Evolutionary conservation across 2,888 invertebrate genomes (phyloP), one percentile per base, ranked within the genome.

Genomic region (Scrobipalpa costella): DNA sequence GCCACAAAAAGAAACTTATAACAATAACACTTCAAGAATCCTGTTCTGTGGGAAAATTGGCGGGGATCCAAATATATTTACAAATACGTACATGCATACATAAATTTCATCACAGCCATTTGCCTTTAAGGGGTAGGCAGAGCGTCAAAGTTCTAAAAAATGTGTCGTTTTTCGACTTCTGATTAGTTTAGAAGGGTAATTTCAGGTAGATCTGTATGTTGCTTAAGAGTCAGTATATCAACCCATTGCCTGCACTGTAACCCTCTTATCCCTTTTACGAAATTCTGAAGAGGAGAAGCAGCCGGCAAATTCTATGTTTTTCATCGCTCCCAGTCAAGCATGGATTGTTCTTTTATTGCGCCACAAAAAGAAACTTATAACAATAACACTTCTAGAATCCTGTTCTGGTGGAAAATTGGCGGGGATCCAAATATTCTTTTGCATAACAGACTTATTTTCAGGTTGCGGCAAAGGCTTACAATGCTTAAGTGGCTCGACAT

Each of bases 401-500:
- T 19, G 17, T 49, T 49, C 19, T 19, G 17, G 49, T 7, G 9
- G 49, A 2, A 49, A 49, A 49, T 49, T 49, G 49, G 49, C 49
- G 19, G 19, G 2, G 49, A 19, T 49, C 49, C 49, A 19, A 49
- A 49, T 49, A 49, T 49, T 44, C 17, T 49, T 49, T 49, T 49
- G 19, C 49, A 49, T 49, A 49, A 49, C 49, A 21, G 19, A 49
- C 49, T 49, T 49, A 49, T 21, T 27, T 27, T 49, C 49, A 49
- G 49, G 49, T 49, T 49, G 19, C 49, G 49, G 49, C 8, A 49
- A 49, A 49, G 49, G 19, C 49, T 49, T 49, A 49, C 49, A 49
- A 9, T 17, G 49, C 49, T 49, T 2, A 49, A 49, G 49, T 49
- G 49, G 47, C 9, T 7, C 17, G 49, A 21, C 49, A 49, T 44